Evolutionary conservation across 2,797 vertebrate species (phyloP).

Genomic region (Smutsia temminckii): DNA sequence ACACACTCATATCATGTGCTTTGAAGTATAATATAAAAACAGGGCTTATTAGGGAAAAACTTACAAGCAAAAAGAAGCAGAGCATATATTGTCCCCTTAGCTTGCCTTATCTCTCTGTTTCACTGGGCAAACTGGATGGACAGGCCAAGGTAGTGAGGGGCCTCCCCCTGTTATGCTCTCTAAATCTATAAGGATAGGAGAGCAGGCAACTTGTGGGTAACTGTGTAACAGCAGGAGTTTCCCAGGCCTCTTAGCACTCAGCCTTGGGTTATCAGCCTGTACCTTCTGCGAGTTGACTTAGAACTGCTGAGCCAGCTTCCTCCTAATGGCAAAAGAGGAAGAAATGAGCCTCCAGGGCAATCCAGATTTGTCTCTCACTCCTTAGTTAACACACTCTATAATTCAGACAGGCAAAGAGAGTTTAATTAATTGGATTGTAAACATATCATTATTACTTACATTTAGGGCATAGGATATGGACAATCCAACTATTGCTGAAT

Average conservation of each 20-base stretch:
- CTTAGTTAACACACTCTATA: conserved; percentile 42
- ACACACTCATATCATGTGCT: background rate
- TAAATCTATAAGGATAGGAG: background rate
- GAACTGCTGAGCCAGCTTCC: conserved; percentile 22
- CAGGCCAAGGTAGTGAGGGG: background rate
- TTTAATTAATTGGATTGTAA: conserved; percentile 43
- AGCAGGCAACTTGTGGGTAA: background rate
- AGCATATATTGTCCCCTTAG: background rate
- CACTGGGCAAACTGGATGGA: background rate
- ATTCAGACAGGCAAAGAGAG: conserved; percentile 28
- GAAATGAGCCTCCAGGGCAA: conserved; percentile 5
- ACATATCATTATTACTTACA: conserved; percentile 79
- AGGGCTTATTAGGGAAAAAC: background rate
- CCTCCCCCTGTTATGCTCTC: background rate
- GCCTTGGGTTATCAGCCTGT: background rate
- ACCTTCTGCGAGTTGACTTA: background rate
- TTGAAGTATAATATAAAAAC: background rate
- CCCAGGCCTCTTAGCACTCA: background rate
- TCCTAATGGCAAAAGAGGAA: background rate
- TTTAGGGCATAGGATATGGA: conserved; percentile 84
- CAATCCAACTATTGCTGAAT: conserved; percentile 82
- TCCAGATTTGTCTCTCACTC: conserved; percentile 30
- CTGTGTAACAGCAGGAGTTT: background rate
- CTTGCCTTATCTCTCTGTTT: background rate
- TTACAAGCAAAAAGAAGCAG: background rate